A percentile compares a stretch with the other conserved stretches of the same genome.
Evolutionary conservation across 1,140 invertebrate genomes (phyloP).

Genomic region (Ceratina australensis): DNA sequence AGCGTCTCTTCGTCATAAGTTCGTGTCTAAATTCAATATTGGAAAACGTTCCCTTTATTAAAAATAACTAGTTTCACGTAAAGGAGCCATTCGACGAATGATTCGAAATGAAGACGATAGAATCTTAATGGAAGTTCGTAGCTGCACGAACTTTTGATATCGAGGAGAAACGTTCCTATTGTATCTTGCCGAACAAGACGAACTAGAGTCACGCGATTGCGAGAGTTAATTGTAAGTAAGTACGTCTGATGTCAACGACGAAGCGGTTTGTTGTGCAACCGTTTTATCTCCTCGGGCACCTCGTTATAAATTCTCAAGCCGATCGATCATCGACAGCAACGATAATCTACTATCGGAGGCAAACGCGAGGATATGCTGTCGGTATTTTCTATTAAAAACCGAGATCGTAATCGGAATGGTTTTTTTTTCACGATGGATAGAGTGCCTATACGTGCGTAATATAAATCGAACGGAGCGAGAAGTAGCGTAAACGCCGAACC

Average conservation of each 20-base stretch:
- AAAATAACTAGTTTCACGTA: background rate
- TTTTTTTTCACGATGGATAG: conserved; percentile 43
- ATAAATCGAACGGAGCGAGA: conserved; percentile 30
- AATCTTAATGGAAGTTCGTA: conserved; percentile 33
- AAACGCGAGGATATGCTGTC: background rate
- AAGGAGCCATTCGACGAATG: conserved; percentile 7
- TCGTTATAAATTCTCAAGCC: no score
- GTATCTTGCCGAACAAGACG: conserved; percentile 51
- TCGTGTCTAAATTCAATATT: conserved; percentile 22
- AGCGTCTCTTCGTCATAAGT: conserved; percentile 1
- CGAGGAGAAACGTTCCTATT: conserved; percentile 19
- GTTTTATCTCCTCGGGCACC: background rate
- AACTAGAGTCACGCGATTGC: conserved; percentile 48
- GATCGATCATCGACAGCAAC: conserved; percentile 3
- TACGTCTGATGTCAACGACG: no score
- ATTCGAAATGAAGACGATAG: background rate
- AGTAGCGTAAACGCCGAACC: background rate
- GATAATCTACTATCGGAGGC: background rate
- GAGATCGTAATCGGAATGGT: conserved; percentile 8
- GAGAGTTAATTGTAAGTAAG: no score
- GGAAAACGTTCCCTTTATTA: conserved; percentile 31
- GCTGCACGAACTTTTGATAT: conserved; percentile 47
- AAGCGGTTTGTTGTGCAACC: background rate
- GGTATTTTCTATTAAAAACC: background rate
- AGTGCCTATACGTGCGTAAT: conserved; percentile 49